Evolutionary conservation across 2,888 invertebrate species (phyloP).

Genomic region (Margaritifera margaritifera): DNA sequence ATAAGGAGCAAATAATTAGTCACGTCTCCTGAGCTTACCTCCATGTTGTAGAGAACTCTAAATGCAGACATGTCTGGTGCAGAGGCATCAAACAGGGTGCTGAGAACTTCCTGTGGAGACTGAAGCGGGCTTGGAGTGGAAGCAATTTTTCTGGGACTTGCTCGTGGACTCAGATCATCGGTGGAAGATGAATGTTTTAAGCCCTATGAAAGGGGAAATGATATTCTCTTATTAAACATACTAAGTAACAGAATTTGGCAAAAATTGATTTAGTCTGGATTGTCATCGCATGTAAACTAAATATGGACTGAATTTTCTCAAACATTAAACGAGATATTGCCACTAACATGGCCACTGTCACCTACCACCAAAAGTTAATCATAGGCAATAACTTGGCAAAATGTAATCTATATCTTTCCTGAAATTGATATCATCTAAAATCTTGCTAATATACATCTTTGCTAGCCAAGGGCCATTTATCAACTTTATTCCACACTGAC

Average conservation of each 20-base stretch:
- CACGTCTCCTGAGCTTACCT: constrained; percentile 57
- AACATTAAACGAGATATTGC: too few relatives aligned
- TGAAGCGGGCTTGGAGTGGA: constrained; percentile 49
- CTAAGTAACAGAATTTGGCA: too few relatives aligned
- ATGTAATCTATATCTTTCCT: too few relatives aligned
- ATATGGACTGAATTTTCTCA: not conserved
- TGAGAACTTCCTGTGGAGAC: constrained; percentile 66
- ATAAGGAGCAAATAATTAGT: too few relatives aligned
- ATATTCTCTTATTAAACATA: not conserved
- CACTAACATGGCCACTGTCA: too few relatives aligned
- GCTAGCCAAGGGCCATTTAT: too few relatives aligned
- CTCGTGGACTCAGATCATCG: constrained; percentile 61
- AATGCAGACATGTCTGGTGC: constrained; percentile 72
- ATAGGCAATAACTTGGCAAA: too few relatives aligned
- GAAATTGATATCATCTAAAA: too few relatives aligned
- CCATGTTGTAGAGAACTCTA: constrained; percentile 74
- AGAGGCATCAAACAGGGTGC: constrained; percentile 69
- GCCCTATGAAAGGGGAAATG: constrained; percentile 15
- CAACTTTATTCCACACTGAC: too few relatives aligned
- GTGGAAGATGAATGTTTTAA: constrained; percentile 46
- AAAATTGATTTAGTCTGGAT: not conserved
- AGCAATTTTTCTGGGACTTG: constrained; percentile 67
- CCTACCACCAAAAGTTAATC: too few relatives aligned
- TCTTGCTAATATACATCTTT: too few relatives aligned
- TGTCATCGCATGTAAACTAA: not conserved